phyloP scores from a whole-genome alignment of 1,140 invertebrate genomes.

The Laupala kohalensis region DNA sequence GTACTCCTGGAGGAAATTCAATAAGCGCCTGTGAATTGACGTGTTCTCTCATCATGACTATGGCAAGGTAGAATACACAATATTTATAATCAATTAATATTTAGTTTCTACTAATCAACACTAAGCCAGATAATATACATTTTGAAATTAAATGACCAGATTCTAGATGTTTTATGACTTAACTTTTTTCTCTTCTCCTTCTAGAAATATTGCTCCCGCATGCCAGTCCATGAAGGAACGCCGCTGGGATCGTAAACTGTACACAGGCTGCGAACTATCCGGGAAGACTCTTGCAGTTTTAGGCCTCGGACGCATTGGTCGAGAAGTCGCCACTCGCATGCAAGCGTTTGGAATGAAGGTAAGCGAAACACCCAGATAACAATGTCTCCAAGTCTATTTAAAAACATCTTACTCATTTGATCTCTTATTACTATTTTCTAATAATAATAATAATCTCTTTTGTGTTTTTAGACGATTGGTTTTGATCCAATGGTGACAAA shows the following conservation, averaged over 20 bases:
- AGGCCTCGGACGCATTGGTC: slow-evolving; percentile 88
- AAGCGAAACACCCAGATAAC: too few relatives aligned
- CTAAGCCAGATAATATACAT: too few relatives aligned
- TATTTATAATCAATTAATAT: not conserved
- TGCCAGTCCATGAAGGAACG: slow-evolving; percentile 74
- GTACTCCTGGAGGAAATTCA: slow-evolving; percentile 92
- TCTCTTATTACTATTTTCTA: too few relatives aligned
- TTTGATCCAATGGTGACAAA: slow-evolving; percentile 81
- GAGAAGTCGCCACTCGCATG: slow-evolving; percentile 87
- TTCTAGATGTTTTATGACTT: not conserved
- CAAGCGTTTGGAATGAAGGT: slow-evolving; percentile 92
- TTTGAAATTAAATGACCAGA: too few relatives aligned
- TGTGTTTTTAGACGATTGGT: slow-evolving; percentile 56
- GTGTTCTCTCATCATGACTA: slow-evolving; percentile 69
- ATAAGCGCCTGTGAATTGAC: slow-evolving; percentile 94
- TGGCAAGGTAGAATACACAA: slow-evolving; percentile 61
- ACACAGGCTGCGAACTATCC: slow-evolving; percentile 75
- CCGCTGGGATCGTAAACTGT: slow-evolving; percentile 86
- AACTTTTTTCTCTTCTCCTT: slow-evolving; percentile 7
- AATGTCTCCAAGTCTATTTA: too few relatives aligned
- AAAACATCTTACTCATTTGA: too few relatives aligned
- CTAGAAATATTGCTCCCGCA: slow-evolving; percentile 69
- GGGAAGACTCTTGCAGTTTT: slow-evolving; percentile 88
- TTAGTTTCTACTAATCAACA: not conserved
- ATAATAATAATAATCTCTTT: too few relatives aligned